A percentile compares a stretch with the other conserved stretches of the same genome.
phyloP scores from a whole-genome alignment of 2,888 invertebrate species.

The Drosophila mulleri region DNA sequence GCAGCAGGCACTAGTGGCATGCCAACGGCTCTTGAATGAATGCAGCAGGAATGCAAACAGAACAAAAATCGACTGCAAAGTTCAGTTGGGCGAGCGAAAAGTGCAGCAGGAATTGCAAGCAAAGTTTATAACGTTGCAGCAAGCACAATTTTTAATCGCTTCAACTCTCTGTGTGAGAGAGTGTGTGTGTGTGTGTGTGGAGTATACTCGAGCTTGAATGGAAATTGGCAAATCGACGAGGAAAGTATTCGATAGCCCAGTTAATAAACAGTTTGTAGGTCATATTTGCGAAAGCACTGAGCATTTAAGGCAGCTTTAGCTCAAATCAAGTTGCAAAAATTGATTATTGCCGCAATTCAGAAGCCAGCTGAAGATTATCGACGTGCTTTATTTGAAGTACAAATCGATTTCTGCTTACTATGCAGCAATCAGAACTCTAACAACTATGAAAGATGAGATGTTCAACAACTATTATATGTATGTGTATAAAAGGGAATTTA shows the following conservation, averaged over 20 bases:
- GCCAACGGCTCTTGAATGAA: background rate
- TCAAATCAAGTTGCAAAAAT: constrained; percentile 4
- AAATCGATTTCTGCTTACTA: background rate
- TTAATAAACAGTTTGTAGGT: constrained; percentile 4
- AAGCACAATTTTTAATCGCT: constrained; percentile 53
- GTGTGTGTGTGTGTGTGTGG: background rate
- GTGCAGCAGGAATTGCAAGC: constrained; percentile 5
- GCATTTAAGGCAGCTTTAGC: background rate
- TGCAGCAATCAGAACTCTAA: background rate
- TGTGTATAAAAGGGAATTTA: background rate
- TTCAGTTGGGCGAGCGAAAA: background rate
- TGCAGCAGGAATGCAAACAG: constrained; percentile 13
- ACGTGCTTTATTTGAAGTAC: background rate
- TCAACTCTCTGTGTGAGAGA: background rate
- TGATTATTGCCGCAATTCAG: constrained; percentile 1
- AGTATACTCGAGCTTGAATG: constrained; percentile 1
- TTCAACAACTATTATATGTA: background rate
- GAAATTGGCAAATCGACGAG: constrained; percentile 16
- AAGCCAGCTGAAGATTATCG: background rate
- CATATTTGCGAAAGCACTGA: background rate
- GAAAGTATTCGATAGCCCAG: constrained; percentile 9
- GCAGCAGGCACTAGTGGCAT: background rate
- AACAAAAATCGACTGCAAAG: background rate
- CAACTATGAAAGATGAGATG: background rate
- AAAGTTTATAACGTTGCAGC: constrained; percentile 12